A percentile compares a stretch with the other conserved stretches of the same genome.
phyloP scores from a whole-genome alignment of 92 coral and sea anemone genomes.

The Micromussa lordhowensis region DNA sequence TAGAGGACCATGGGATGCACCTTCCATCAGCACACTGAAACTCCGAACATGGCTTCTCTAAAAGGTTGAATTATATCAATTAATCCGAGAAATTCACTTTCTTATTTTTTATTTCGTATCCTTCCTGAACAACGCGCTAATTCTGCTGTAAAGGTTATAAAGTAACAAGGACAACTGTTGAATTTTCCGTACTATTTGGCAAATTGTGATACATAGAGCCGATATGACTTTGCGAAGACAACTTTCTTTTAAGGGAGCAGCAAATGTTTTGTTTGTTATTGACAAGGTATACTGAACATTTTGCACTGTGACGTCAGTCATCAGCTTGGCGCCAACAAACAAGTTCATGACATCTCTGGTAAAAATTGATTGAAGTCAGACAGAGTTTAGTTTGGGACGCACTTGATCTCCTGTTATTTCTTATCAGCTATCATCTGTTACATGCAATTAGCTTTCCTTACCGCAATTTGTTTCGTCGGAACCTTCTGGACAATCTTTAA shows the following conservation, averaged over 20 bases:
- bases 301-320: not conserved
- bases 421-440: not conserved
- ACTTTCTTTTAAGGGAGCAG: not conserved
- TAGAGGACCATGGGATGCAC: slow-evolving; percentile 68
- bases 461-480: slow-evolving; percentile 83
- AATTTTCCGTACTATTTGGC: not conserved
- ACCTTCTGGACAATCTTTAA: slow-evolving; percentile 68
- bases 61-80: not conserved
- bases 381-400: not conserved
- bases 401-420: not conserved
- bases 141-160: not conserved
- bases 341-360: not conserved
- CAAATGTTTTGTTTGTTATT: not conserved
- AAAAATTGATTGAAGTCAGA: not conserved
- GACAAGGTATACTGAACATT: not conserved
- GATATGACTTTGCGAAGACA: not conserved
- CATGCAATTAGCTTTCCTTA: slow-evolving; percentile 20
- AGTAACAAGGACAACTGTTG: not conserved
- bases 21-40: slow-evolving; percentile 71
- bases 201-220: not conserved
- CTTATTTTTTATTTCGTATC: not conserved
- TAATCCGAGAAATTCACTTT: not conserved
- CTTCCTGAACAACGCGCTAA: too few species aligned
- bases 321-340: not conserved
- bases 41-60: slow-evolving; percentile 51